Evolutionary conservation across 2,797 vertebrate species (phyloP).

Genomic region (Falco berigora): DNA sequence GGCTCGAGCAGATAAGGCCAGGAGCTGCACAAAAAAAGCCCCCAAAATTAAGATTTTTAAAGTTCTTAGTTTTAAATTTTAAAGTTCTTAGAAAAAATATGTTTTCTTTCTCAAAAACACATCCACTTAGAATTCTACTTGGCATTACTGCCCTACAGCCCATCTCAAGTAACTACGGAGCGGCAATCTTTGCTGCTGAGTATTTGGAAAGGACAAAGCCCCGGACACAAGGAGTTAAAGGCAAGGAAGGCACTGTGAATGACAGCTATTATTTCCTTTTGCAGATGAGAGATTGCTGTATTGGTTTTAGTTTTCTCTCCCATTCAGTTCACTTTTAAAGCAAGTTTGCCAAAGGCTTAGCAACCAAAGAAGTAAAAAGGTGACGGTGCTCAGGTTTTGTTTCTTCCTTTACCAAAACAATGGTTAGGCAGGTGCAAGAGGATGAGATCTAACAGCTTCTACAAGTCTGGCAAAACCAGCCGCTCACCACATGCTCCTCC

Average conservation of each 20-base stretch:
- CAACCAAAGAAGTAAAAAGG: neutral
- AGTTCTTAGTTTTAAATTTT: too few species aligned
- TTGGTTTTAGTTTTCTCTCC: neutral
- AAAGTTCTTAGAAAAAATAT: neutral
- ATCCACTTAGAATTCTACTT: neutral
- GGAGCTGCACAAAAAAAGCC: neutral
- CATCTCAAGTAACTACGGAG: neutral
- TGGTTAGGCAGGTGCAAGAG: neutral
- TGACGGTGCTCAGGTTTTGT: neutral
- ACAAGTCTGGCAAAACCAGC: neutral
- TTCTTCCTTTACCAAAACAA: neutral
- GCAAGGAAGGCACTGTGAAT: fast-evolving
- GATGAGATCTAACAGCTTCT: neutral
- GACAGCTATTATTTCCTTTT: neutral
- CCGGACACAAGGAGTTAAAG: neutral
- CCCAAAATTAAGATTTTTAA: neutral
- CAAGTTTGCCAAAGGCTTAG: neutral
- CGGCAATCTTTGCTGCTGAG: neutral
- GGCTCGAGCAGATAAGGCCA: neutral
- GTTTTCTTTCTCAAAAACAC: neutral
- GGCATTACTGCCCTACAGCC: neutral
- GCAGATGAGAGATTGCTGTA: neutral
- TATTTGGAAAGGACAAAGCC: neutral
- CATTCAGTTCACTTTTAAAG: neutral
- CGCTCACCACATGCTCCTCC: neutral